Evolutionary conservation across 2,797 vertebrate genomes (phyloP).

Genomic region (Novumbra hubbsi): DNA sequence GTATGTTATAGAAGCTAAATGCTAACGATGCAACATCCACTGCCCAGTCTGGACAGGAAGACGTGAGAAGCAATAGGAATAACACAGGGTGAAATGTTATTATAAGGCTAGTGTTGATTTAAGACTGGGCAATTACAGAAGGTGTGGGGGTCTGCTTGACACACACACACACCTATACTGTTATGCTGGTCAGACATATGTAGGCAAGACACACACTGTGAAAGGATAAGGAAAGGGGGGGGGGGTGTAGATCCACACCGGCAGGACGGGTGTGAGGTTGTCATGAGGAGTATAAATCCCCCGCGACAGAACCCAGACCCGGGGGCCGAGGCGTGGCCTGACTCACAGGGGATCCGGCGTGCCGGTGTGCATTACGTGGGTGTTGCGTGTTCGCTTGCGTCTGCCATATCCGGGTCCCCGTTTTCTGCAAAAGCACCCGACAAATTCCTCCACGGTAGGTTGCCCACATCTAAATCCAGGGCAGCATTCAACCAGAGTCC

Average conservation of each 20-base stretch:
- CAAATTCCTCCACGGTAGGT: slow-evolving; percentile 99
- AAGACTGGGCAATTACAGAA: slow-evolving; percentile 48
- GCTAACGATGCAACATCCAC: neutral
- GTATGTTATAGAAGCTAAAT: neutral
- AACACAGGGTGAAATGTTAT: slow-evolving; percentile 61
- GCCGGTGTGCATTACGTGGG: slow-evolving; percentile 59
- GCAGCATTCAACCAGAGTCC: slow-evolving; percentile 65
- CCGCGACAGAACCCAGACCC: slow-evolving; percentile 65
- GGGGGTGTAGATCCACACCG: slow-evolving; percentile 15
- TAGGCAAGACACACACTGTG: slow-evolving; percentile 4
- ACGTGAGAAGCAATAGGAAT: slow-evolving; percentile 44
- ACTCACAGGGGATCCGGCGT: slow-evolving; percentile 60
- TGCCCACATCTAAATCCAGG: slow-evolving; percentile 94
- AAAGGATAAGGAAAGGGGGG: neutral
- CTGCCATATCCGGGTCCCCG: neutral
- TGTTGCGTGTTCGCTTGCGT: neutral
- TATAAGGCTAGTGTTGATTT: slow-evolving; percentile 59
- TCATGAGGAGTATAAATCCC: slow-evolving; percentile 54
- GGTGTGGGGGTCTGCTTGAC: slow-evolving; percentile 2
- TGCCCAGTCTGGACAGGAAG: slow-evolving; percentile 33
- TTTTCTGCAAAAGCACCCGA: slow-evolving; percentile 83
- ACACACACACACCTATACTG: slow-evolving; percentile 41
- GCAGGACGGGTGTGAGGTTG: slow-evolving; percentile 52
- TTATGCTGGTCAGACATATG: slow-evolving; percentile 45
- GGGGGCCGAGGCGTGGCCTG: slow-evolving; percentile 62